These are phyloP conservation scores for Onthophagus sagittarius DNA, from an alignment of 2,888 invertebrate species.

Conservation along the genomic window DNA sequence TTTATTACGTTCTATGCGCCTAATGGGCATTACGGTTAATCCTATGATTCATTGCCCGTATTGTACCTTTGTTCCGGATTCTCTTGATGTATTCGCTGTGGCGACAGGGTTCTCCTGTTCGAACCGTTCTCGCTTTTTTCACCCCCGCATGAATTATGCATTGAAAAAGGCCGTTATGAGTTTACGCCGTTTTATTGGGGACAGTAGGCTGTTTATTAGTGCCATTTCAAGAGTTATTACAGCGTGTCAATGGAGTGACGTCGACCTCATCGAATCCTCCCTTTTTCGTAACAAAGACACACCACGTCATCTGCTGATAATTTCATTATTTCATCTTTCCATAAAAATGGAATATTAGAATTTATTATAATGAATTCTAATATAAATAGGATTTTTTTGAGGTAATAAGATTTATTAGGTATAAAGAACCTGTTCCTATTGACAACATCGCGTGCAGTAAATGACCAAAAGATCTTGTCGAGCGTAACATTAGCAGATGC, in stretches of 20 bases:
- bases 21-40: constrained; percentile 16
- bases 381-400: neutral
- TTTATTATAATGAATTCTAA: neutral
- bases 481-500: neutral
- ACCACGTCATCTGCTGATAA: constrained; percentile 1
- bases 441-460: neutral
- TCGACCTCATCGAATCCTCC: neutral
- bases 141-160: constrained; percentile 6
- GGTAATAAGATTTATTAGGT: neutral
- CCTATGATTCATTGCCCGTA: constrained; percentile 13
- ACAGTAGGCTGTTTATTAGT: constrained; percentile 11
- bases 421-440: neutral
- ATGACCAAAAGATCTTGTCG: neutral
- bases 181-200: constrained; percentile 5
- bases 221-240: constrained; percentile 11
- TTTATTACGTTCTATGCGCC: constrained; percentile 4
- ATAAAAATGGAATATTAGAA: neutral
- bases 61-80: constrained; percentile 10
- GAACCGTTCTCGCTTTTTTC: neutral
- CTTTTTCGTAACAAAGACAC: neutral
- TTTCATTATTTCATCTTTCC: neutral
- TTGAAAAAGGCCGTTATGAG: constrained; percentile 5
- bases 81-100: constrained; percentile 2
- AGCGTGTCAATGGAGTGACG: neutral
- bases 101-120: neutral